Evolutionary conservation across 2,797 vertebrate genomes (phyloP).

Genomic region (Galago senegalensis): DNA sequence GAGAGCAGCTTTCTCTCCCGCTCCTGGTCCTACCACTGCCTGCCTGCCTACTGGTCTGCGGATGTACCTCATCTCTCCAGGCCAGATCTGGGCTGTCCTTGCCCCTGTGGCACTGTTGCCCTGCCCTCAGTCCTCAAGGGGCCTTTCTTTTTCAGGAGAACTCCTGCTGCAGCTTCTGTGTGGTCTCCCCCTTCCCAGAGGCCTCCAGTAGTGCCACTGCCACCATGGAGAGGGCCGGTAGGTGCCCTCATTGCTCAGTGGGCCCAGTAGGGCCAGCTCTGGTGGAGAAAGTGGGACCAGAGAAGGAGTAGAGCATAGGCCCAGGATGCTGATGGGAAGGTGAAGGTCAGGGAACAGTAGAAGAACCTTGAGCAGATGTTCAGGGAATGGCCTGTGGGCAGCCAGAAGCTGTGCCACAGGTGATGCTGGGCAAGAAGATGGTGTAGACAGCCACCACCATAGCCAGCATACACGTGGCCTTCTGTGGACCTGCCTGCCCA

Average conservation of each 20-base stretch:
- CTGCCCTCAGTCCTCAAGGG: background rate
- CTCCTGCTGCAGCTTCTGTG: background rate
- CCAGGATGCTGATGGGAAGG: slow-evolving; percentile 88
- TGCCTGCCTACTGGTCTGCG: background rate
- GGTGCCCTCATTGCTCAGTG: background rate
- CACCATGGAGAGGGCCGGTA: background rate
- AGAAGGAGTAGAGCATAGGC: slow-evolving; percentile 89
- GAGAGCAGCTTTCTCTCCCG: background rate
- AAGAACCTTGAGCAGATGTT: slow-evolving; percentile 77
- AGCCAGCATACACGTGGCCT: slow-evolving; percentile 81
- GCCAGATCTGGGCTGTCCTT: background rate
- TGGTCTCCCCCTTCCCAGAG: background rate
- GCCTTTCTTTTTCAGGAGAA: background rate
- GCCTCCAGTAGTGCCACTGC: background rate
- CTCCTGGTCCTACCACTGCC: background rate
- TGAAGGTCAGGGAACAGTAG: slow-evolving; percentile 86
- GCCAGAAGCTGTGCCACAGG: slow-evolving; percentile 76
- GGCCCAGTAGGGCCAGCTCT: background rate
- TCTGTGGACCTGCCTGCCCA: slow-evolving; percentile 70
- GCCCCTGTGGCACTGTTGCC: background rate
- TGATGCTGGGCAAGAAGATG: slow-evolving; percentile 86
- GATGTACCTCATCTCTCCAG: background rate
- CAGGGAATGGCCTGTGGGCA: slow-evolving; percentile 26
- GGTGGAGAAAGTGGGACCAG: slow-evolving; percentile 85
- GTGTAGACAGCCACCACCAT: slow-evolving; percentile 76